Base-by-base conservation (phyloP, 2,888 invertebrate species). In the Temnothorax ravouxi region DNA sequence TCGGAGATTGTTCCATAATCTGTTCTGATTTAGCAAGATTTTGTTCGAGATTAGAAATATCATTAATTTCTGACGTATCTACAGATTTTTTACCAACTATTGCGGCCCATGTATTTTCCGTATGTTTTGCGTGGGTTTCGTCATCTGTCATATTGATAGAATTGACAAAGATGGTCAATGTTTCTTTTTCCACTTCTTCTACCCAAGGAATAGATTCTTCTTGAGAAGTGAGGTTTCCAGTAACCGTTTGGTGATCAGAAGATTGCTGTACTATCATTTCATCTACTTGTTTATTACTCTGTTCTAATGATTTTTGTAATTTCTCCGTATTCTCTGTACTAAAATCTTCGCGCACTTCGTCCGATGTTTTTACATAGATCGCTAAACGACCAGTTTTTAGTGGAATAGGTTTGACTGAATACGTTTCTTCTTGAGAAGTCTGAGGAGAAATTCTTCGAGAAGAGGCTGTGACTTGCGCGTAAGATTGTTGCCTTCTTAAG, bases 401-500 rank as follows among this genome's bases (percentile, higher is more conserved):
- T 6, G 90, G 83, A 72, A 90, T 50, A 50, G 91, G 87, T 84
- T 90, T 90, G 1, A 89, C 18, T 18, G 90, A 79, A 2, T 87
- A 75, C 4, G 88, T 79, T 85, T 95, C 94, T 47, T 88, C 84
- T 88, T 93, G 93, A 52, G 85, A 86, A 18, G 83, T 71, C 89
- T 93, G 94, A 18, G 96, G 95, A 34, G 95, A 95, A 15, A 95
- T 94, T 52, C 92, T 90, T 38, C 92, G 92, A 75, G 95, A 95
- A 59, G 94, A 91, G 25, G 96, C 96, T 9, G 97, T 95, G 52
- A 97, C 96, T 94, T 97, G 96, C 29, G 97, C 97, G 91, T 97
- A 97, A 0, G 97, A 97, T 97, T 97, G 18, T 88, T 89, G 1
- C 29, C 15, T 1, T 91, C 90, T 80, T 89, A 21, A 34, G 34